Evolutionary conservation across 1,140 invertebrate species (phyloP).

Genomic region (Aphaenogaster ashmeadi): DNA sequence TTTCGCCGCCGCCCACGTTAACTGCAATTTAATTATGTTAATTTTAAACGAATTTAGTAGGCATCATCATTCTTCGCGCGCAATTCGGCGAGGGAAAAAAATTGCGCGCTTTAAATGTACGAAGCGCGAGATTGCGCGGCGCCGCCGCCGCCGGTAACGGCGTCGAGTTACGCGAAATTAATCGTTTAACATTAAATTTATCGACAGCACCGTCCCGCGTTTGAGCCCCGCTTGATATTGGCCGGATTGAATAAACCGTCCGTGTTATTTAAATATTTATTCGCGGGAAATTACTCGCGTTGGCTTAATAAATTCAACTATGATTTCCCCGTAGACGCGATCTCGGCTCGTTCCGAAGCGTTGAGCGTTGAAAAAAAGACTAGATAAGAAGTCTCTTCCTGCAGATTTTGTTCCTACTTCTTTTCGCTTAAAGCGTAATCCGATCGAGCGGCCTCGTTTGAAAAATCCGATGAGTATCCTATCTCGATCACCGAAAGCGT

Average conservation of each 20-base stretch:
- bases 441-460: not conserved
- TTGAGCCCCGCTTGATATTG: conserved; percentile 36
- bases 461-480: not conserved
- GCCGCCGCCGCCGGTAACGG: not conserved
- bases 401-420: not conserved
- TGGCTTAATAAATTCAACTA: conserved; percentile 47
- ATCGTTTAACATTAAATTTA: conserved; percentile 57
- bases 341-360: not conserved
- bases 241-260: conserved; percentile 49
- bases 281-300: conserved; percentile 48
- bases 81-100: conserved; percentile 13
- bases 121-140: conserved; percentile 24
- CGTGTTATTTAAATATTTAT: conserved; percentile 62
- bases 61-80: not conserved
- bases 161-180: conserved; percentile 35
- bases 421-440: not conserved
- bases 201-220: conserved; percentile 30
- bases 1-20: conserved; percentile 32
- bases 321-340: conserved; percentile 29
- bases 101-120: conserved; percentile 27
- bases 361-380: not conserved
- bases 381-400: conserved; percentile 15
- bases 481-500: not conserved
- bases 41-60: conserved; percentile 40
- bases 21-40: conserved; percentile 58